Evolutionary conservation across 2,797 vertebrate genomes (phyloP).

Genomic region (Aphelocoma californica): DNA sequence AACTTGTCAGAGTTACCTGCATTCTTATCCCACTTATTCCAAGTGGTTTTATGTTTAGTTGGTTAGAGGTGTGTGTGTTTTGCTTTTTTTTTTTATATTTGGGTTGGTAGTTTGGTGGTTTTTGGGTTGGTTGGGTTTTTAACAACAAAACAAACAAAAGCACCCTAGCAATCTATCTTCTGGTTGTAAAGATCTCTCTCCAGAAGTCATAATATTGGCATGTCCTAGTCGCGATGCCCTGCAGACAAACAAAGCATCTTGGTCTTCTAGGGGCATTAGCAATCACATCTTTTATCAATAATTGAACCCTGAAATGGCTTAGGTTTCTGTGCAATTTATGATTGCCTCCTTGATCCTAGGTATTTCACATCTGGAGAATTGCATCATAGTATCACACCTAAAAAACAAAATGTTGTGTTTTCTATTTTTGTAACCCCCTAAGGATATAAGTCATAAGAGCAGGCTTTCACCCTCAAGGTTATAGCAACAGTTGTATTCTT

Average conservation of each 20-base stretch:
- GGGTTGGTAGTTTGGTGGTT: too few species aligned
- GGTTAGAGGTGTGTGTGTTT: not conserved
- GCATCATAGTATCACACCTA: not conserved
- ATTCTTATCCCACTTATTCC: not conserved
- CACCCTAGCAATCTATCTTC: not conserved
- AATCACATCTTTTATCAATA: not conserved
- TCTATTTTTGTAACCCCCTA: not conserved
- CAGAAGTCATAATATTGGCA: not conserved
- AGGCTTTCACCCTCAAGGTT: not conserved
- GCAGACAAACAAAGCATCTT: not conserved
- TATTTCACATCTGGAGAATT: not conserved
- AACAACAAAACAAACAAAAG: not conserved
- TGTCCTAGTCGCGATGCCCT: not conserved
- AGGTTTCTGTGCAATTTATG: not conserved
- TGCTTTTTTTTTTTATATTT: not conserved
- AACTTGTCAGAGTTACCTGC: not conserved
- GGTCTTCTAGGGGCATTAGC: not conserved
- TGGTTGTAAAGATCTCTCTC: not conserved
- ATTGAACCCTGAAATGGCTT: not conserved
- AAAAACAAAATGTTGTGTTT: not conserved
- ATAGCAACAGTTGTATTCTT: not conserved
- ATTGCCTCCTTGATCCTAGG: not conserved
- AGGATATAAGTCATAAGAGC: not conserved
- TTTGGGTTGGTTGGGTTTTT: not conserved
- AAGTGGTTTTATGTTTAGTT: not conserved